Evolutionary conservation across 2,113 vertebrate genomes (phyloP).

Genomic region (Odocoileus hemionus): DNA sequence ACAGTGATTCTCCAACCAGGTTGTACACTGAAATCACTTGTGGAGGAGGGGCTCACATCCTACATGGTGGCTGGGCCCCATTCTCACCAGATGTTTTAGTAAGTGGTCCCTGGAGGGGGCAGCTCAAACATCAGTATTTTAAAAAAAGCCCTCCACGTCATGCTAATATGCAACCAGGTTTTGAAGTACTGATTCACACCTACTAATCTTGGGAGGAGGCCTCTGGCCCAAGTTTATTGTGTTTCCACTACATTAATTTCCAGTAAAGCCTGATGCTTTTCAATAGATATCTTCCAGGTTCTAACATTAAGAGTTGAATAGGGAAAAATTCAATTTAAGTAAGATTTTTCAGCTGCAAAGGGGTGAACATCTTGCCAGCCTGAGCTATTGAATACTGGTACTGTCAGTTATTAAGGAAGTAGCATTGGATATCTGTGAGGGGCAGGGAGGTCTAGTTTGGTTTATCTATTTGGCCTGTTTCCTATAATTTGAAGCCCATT

Average conservation of each 20-base stretch:
- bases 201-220: background rate
- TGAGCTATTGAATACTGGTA: background rate
- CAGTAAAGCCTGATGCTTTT: background rate
- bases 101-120: background rate
- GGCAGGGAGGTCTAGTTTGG: background rate
- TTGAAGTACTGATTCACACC: background rate
- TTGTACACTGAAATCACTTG: background rate
- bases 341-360: slow-evolving; percentile 26
- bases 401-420: background rate
- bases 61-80: background rate
- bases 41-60: background rate
- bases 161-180: background rate
- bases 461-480: background rate
- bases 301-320: slow-evolving; percentile 23
- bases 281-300: slow-evolving; percentile 21
- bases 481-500: background rate
- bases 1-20: background rate
- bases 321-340: slow-evolving; percentile 27
- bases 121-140: background rate
- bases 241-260: background rate
- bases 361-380: background rate
- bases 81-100: background rate
- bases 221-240: background rate
- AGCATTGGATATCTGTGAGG: background rate
- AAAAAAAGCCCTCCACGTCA: background rate